phyloP scores from a whole-genome alignment of 2,888 invertebrate species.

The Papilio gigon region DNA sequence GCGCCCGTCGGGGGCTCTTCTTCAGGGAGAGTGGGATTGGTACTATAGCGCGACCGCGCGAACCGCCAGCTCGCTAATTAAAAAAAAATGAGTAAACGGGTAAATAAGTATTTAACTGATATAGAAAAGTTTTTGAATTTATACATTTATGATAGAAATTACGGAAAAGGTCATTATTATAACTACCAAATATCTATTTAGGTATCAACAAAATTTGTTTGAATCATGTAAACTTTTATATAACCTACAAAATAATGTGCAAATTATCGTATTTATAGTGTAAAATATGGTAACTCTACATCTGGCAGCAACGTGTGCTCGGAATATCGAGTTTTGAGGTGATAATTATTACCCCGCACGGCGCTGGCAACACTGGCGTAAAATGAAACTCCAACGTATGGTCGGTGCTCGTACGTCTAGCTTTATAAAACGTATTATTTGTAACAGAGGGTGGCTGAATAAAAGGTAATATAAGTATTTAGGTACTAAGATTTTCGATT shows the following conservation, averaged over 20 bases:
- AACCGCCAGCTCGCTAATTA: too few species aligned
- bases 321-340: conserved; percentile 61
- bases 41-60: too few species aligned
- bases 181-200: too few species aligned
- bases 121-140: neutral
- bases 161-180: too few species aligned
- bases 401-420: conserved; percentile 15
- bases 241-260: conserved; percentile 22
- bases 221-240: neutral
- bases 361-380: conserved; percentile 57
- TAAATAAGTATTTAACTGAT: neutral
- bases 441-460: neutral
- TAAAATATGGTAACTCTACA: conserved; percentile 39
- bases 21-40: too few species aligned
- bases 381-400: conserved; percentile 55
- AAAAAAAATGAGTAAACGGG: neutral
- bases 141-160: too few species aligned
- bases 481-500: too few species aligned
- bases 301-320: conserved; percentile 44
- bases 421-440: neutral
- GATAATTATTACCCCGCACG: conserved; percentile 67
- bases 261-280: conserved; percentile 42
- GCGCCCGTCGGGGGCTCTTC: too few species aligned
- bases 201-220: neutral
- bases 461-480: too few species aligned